A percentile compares a stretch with the other conserved stretches of the same genome.
phyloP scores from a whole-genome alignment of 2,113 vertebrate genomes.

The Bos indicus region DNA sequence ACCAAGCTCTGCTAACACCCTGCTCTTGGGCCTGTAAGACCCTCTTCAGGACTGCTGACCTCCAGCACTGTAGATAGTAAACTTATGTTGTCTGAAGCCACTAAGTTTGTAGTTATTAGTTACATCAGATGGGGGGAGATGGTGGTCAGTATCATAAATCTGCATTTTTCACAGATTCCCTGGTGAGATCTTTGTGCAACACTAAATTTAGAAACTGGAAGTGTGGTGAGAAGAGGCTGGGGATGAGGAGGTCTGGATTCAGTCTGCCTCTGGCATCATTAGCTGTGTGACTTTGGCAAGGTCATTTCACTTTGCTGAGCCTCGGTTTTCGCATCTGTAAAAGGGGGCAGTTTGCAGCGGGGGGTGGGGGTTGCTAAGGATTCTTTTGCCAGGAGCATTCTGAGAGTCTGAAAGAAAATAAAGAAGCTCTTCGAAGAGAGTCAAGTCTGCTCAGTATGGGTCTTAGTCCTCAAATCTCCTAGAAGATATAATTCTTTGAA shows the following conservation, averaged over 20 bases:
- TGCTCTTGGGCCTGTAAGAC: neutral
- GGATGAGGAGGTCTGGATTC: neutral
- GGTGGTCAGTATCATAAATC: neutral
- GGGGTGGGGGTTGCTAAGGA: neutral
- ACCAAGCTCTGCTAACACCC: neutral
- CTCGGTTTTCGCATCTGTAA: neutral
- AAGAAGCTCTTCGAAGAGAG: neutral
- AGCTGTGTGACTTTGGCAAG: neutral
- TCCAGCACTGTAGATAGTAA: neutral
- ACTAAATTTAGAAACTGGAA: neutral
- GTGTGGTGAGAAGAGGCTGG: neutral
- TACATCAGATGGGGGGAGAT: neutral
- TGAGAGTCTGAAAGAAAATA: neutral
- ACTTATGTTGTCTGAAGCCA: neutral
- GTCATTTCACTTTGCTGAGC: neutral
- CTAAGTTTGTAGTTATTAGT: neutral
- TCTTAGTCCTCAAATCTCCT: neutral
- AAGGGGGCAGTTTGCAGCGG: neutral
- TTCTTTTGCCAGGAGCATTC: neutral
- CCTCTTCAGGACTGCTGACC: neutral
- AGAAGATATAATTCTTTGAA: neutral
- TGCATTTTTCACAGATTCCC: neutral
- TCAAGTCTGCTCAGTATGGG: neutral
- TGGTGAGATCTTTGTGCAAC: neutral
- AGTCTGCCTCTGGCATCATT: neutral